Conservation (phyloP, 1,140 invertebrate species). For the Drosophila eugracilis region DNA sequence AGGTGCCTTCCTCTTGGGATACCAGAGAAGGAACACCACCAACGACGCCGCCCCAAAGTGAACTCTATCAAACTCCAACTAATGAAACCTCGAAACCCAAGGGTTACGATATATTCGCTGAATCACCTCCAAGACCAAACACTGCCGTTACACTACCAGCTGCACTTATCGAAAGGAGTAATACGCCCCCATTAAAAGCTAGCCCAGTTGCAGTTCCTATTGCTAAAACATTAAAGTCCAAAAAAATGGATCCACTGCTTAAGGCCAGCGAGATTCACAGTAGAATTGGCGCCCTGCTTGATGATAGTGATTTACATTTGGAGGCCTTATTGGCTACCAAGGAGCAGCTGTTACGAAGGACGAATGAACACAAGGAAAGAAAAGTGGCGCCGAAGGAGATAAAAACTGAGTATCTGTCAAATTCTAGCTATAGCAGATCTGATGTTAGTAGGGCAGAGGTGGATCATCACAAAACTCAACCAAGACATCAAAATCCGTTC, state of each 20-base stretch:
- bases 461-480: neutral
- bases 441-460: neutral
- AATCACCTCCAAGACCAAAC: conserved; percentile 74
- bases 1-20: neutral
- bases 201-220: neutral
- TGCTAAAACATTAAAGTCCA: neutral
- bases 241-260: conserved; percentile 37
- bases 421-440: neutral
- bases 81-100: conserved; percentile 24
- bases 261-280: conserved; percentile 73
- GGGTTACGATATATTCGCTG: conserved; percentile 71
- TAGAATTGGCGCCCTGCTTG: conserved; percentile 71
- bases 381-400: conserved; percentile 46
- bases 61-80: neutral
- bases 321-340: conserved; percentile 58
- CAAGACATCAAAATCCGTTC: conserved; percentile 49
- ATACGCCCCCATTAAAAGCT: conserved; percentile 53
- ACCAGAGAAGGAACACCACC: conserved; percentile 22
- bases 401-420: conserved; percentile 7
- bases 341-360: conserved; percentile 55
- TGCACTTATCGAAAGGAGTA: conserved; percentile 45
- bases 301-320: conserved; percentile 69
- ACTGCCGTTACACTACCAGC: conserved; percentile 25
- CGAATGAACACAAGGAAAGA: conserved; percentile 54
- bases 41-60: conserved; percentile 8